These are phyloP conservation scores for Atopsyche davidsoni DNA, from an alignment of 1,140 invertebrate genomes.

Conservation along the genomic window DNA sequence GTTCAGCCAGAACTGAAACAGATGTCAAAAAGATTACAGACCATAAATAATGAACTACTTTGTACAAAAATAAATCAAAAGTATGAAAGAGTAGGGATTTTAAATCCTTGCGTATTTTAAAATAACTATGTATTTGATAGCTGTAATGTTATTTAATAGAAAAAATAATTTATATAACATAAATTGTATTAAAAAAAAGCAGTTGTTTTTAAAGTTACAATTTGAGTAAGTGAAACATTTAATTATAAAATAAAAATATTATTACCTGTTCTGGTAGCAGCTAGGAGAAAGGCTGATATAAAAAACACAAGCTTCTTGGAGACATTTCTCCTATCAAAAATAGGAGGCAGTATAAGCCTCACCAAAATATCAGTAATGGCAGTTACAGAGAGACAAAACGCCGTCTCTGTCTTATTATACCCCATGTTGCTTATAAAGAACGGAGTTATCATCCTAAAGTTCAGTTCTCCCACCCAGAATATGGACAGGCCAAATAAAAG, in stretches of 20 bases:
- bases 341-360: constrained; percentile 60
- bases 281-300: constrained; percentile 59
- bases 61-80: constrained; percentile 11
- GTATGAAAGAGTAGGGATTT: too few species aligned
- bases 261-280: constrained; percentile 63
- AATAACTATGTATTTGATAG: too few species aligned
- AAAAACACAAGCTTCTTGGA: constrained; percentile 65
- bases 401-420: constrained; percentile 58
- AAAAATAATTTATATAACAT: too few species aligned
- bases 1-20: constrained; percentile 58
- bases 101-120: too few species aligned
- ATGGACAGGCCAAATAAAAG: constrained; percentile 62
- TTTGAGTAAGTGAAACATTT: neutral
- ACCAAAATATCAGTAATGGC: constrained; percentile 67
- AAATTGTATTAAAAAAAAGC: too few species aligned
- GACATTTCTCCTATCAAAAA: constrained; percentile 60
- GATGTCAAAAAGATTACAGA: constrained; percentile 41
- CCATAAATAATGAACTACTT: constrained; percentile 35
- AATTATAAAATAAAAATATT: constrained; percentile 10
- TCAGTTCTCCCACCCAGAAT: constrained; percentile 67
- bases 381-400: constrained; percentile 64
- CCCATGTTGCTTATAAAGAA: constrained; percentile 64
- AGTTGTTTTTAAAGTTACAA: too few species aligned
- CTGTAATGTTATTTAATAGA: too few species aligned
- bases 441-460: constrained; percentile 69